These are phyloP conservation scores for Taenioides sp. DNA, from an alignment of 2,797 vertebrate species.

Conservation along the genomic window DNA sequence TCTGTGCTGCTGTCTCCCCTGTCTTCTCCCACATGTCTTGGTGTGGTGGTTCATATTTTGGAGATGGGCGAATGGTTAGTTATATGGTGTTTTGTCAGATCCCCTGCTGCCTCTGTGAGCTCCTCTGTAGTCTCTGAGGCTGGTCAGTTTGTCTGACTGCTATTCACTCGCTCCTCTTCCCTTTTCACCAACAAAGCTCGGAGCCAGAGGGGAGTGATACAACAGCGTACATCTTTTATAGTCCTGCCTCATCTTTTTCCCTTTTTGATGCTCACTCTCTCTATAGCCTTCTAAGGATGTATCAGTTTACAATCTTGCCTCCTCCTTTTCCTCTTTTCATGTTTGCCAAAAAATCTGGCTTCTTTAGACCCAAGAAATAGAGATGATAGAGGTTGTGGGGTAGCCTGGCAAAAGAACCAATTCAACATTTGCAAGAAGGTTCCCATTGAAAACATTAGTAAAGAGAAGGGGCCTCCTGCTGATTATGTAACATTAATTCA, in stretches of 20 bases:
- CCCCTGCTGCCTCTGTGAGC: slow-evolving; percentile 22
- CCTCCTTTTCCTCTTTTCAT: slow-evolving; percentile 26
- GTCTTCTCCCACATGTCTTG: slow-evolving; percentile 62
- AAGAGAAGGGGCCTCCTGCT: not conserved
- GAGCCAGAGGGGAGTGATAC: slow-evolving; percentile 54
- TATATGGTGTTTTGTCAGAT: slow-evolving; percentile 28
- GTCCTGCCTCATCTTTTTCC: slow-evolving; percentile 46
- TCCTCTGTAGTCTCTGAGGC: slow-evolving; percentile 44
- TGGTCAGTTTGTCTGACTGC: slow-evolving; percentile 40
- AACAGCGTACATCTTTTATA: slow-evolving; percentile 52
- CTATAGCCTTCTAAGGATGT: slow-evolving; percentile 37
- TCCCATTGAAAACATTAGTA: not conserved
- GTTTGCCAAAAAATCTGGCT: slow-evolving; percentile 8
- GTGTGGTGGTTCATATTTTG: slow-evolving; percentile 40
- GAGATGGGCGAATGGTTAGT: slow-evolving; percentile 17
- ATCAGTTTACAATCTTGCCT: slow-evolving; percentile 48
- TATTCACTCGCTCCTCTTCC: slow-evolving; percentile 41
- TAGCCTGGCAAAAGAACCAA: not conserved
- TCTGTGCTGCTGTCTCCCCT: slow-evolving; percentile 51
- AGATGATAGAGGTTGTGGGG: not conserved
- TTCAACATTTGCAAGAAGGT: not conserved
- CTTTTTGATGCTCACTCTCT: slow-evolving; percentile 44
- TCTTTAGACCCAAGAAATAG: not conserved
- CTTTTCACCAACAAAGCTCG: slow-evolving; percentile 42
- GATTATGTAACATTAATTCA: not conserved